Evolutionary conservation across 2,888 invertebrate species (phyloP), one percentile per base, ranked within the genome.

Genomic region (Nomada goodeniana): DNA sequence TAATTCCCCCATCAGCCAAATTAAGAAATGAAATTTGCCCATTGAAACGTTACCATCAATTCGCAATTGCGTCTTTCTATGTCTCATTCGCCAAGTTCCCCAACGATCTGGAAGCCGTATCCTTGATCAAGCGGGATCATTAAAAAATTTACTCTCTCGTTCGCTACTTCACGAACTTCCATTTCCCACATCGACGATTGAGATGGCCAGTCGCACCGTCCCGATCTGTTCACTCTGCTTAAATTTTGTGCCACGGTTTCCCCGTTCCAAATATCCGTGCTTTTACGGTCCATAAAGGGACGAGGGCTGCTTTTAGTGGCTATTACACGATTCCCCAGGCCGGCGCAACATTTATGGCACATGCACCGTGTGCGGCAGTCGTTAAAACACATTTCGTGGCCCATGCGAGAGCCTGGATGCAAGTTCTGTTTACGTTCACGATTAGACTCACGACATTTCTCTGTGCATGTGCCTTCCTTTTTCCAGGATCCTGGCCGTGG

Each of bases 251-350:
- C 82, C 74, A 82, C 72, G 79, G 63, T 77, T 86, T 80, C 71
- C 83, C 52, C 89, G 79, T 86, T 83, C 88, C 88, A 85, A 89
- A 88, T 89, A 89, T 88, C 81, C 74, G 42, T 26, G 75, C 71
- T 84, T 89, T 90, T 89, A 89, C 83, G 90, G 89, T 77, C 89
- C 88, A 90, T 90, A 89, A 89, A 87, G 72, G 78, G 70, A 76
- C 80, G 87, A 86, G 87, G 64, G 82, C 82, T 78, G 81, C 80
- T 89, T 88, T 89, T 87, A 89, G 89, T 87, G 90, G 88, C 88
- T 87, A 89, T 89, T 89, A 89, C 88, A 85, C 85, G 87, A 84
- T 85, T 90, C 84, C 75, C 80, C 71, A 76, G 74, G 69, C 76
- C 73, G 80, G 79, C 85, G 87, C 84, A 90, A 90, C 87, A 87